These are phyloP conservation scores for Microcebus griseorufus DNA, from an alignment of 2,113 vertebrate genomes.

Conservation along the genomic window DNA sequence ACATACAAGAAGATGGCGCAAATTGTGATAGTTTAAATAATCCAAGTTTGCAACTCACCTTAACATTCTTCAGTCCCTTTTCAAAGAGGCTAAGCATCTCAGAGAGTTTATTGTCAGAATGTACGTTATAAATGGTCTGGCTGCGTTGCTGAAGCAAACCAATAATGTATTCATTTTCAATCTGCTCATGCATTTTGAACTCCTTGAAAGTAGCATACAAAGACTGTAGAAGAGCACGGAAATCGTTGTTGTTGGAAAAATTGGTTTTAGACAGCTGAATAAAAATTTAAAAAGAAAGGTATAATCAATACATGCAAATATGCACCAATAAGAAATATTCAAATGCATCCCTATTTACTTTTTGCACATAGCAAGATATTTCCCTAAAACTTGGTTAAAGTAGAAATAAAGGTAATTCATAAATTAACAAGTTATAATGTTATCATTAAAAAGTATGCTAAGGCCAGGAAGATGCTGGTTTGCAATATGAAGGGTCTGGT, in stretches of 20 bases:
- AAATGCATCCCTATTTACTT: conserved; percentile 17
- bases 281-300: conserved; percentile 59
- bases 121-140: conserved; percentile 95
- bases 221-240: conserved; percentile 96
- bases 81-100: conserved; percentile 98
- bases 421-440: neutral
- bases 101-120: conserved; percentile 98
- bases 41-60: conserved; percentile 85
- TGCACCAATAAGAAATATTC: conserved; percentile 35
- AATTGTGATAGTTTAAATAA: neutral
- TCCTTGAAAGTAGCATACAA: conserved; percentile 97
- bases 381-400: neutral
- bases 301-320: conserved; percentile 56
- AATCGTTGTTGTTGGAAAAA: conserved; percentile 99
- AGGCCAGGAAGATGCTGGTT: neutral
- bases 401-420: conserved; percentile 1
- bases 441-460: neutral
- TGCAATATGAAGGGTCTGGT: neutral
- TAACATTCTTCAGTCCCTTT: conserved; percentile 95
- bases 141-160: conserved; percentile 95
- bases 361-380: neutral
- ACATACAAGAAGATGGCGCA: neutral
- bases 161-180: conserved; percentile 99
- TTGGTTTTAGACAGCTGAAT: conserved; percentile 97
- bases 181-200: conserved; percentile 99